Evolutionary conservation across 2,888 invertebrate genomes (phyloP).

Genomic region (Epinotia bilunana): DNA sequence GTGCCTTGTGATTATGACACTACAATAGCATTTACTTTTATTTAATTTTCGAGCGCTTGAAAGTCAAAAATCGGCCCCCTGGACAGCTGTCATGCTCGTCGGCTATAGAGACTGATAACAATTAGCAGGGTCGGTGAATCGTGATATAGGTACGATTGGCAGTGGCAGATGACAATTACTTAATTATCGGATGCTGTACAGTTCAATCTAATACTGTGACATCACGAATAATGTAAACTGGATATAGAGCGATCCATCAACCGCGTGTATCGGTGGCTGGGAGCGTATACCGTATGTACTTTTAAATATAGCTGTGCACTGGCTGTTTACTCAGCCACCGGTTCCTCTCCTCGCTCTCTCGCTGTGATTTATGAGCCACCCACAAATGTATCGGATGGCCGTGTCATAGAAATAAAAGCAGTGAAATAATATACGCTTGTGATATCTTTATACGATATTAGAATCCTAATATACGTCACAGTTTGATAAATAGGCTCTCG

Average conservation of each 20-base stretch:
- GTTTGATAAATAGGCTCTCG: conserved; percentile 28
- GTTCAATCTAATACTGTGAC: conserved; percentile 1
- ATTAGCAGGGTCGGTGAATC: not conserved
- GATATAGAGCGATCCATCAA: conserved; percentile 38
- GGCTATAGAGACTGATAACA: not conserved
- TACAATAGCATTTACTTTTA: no score
- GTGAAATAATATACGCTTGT: conserved; percentile 41
- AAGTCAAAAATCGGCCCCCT: no score
- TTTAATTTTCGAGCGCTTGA: no score
- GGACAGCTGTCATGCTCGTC: no score
- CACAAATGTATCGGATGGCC: conserved; percentile 42
- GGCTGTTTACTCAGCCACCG: conserved; percentile 43
- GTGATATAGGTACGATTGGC: not conserved
- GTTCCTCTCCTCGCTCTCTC: conserved; percentile 32
- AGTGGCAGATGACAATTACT: conserved; percentile 17
- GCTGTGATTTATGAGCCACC: conserved; percentile 46
- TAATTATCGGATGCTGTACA: conserved; percentile 9
- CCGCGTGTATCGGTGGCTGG: conserved; percentile 32
- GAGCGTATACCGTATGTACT: conserved; percentile 31
- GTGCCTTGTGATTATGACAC: no score
- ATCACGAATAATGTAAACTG: conserved; percentile 25
- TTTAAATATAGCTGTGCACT: conserved; percentile 29
- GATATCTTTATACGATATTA: conserved; percentile 37
- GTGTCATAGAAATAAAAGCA: conserved; percentile 39
- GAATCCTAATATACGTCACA: conserved; percentile 35